Conservation (phyloP, 2,888 invertebrate species). For the Clostera curtula region DNA sequence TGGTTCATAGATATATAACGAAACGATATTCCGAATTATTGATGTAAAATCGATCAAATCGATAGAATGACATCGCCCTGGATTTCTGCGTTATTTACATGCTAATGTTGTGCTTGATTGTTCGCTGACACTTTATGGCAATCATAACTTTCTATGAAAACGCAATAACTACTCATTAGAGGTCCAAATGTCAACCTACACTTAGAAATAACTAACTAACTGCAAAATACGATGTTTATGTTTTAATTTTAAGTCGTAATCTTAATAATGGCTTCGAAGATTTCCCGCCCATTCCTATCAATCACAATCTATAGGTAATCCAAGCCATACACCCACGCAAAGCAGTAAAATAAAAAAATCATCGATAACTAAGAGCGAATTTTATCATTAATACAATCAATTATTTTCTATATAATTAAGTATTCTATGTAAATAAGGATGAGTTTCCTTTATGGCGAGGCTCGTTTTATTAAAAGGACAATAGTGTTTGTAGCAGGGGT, state of each 20-base stretch:
- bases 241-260: slow-evolving; percentile 35
- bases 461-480: slow-evolving; percentile 37
- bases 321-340: slow-evolving; percentile 47
- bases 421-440: slow-evolving; percentile 25
- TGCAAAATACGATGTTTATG: slow-evolving; percentile 28
- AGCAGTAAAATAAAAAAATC: slow-evolving; percentile 38
- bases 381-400: slow-evolving; percentile 23
- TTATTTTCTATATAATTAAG: slow-evolving; percentile 23
- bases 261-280: slow-evolving; percentile 30
- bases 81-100: no score
- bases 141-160: slow-evolving; percentile 18
- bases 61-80: no score
- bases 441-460: slow-evolving; percentile 16
- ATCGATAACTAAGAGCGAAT: slow-evolving; percentile 14
- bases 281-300: slow-evolving; percentile 39
- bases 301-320: slow-evolving; percentile 57
- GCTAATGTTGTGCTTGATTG: slow-evolving; percentile 10
- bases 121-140: slow-evolving; percentile 4
- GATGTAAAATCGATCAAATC: no score
- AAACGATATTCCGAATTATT: no score
- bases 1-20: no score
- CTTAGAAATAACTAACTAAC: slow-evolving; percentile 14
- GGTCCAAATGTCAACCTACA: slow-evolving; percentile 12
- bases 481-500: slow-evolving; percentile 56
- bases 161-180: slow-evolving; percentile 15